These are phyloP conservation scores for Aix galericulata DNA, from an alignment of 2,113 vertebrate species.

Conservation along the genomic window DNA sequence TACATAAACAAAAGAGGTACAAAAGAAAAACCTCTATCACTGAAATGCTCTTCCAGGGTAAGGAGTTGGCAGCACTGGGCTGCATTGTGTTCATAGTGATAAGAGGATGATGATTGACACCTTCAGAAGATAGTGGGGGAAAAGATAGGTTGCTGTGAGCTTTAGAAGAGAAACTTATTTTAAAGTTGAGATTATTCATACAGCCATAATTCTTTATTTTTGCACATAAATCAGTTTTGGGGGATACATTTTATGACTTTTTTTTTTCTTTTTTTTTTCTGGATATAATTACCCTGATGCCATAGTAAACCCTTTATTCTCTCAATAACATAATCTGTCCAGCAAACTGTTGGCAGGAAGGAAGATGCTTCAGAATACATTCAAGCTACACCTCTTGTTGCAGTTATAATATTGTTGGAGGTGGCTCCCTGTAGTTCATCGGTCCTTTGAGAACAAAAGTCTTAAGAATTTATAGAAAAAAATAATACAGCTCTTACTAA, in stretches of 20 bases:
- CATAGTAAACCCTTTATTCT: constrained; percentile 16
- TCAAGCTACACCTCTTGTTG: background rate
- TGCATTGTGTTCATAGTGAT: background rate
- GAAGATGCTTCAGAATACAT: background rate
- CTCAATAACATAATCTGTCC: background rate
- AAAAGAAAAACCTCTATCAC: background rate
- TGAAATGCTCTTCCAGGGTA: background rate
- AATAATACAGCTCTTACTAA: background rate
- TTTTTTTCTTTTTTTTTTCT: background rate
- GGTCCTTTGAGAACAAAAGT: background rate
- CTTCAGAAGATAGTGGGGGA: background rate
- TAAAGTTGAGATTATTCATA: background rate
- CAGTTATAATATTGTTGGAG: background rate
- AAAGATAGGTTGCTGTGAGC: background rate
- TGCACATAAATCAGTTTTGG: background rate
- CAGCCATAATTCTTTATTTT: background rate
- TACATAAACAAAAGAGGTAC: background rate
- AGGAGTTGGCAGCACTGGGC: background rate
- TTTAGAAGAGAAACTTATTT: background rate
- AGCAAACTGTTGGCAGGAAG: background rate
- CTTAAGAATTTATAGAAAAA: background rate
- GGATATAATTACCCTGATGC: background rate
- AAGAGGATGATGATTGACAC: background rate
- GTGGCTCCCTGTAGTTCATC: background rate
- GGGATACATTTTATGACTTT: background rate